Conservation (phyloP, 2,797 vertebrate genomes). For the Eupleurogrammus muticus region DNA sequence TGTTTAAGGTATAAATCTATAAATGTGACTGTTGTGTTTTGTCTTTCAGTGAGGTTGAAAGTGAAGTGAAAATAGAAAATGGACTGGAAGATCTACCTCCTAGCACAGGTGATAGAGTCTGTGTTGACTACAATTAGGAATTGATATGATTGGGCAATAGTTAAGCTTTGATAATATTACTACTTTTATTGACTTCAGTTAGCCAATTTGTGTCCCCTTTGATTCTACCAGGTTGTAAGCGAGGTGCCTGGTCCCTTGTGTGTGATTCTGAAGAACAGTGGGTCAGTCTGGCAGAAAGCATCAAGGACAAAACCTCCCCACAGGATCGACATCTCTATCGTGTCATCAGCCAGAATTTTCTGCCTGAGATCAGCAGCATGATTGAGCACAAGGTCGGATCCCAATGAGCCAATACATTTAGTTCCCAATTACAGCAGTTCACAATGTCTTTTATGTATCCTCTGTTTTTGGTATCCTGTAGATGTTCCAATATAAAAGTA, state of each 20-base stretch:
- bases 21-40: conserved; percentile 12
- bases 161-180: background rate
- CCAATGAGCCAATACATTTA: conserved; percentile 6
- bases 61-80: conserved; percentile 69
- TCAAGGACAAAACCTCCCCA: conserved; percentile 92
- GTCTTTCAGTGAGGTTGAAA: conserved; percentile 76
- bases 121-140: background rate
- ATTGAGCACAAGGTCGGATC: conserved; percentile 94
- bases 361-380: conserved; percentile 98
- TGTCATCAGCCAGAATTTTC: conserved; percentile 96
- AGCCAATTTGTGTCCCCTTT: background rate
- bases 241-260: conserved; percentile 91
- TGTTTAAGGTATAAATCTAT: background rate
- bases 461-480: background rate
- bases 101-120: conserved; percentile 60
- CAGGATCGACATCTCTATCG: conserved; percentile 96
- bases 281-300: conserved; percentile 92
- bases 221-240: conserved; percentile 62
- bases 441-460: conserved; percentile 2
- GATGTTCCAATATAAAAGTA: background rate
- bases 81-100: conserved; percentile 53
- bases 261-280: conserved; percentile 97
- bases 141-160: background rate
- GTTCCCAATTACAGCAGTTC: conserved; percentile 10
- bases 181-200: background rate